Base-by-base conservation (phyloP, 2,888 invertebrate genomes). In the Prenolepis imparis region DNA sequence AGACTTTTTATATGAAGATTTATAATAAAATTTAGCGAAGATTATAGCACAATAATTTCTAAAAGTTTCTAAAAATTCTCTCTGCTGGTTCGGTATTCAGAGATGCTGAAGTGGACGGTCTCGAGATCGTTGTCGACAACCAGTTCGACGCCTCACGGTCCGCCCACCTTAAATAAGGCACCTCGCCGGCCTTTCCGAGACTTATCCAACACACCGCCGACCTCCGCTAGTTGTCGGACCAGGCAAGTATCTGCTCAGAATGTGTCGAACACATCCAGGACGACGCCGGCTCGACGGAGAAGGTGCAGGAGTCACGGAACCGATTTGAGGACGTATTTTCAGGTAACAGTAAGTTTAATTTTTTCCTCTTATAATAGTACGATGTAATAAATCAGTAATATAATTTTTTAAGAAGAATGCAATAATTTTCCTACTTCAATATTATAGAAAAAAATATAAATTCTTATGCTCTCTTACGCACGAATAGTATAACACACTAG, bases 41-140 rank as follows among this genome's bases (percentile, higher is more conserved):
- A 24, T 64, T 15, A 2, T 21, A 21, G 9, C 48, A 18, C 6
- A 18, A 57, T n/a, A 21, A 57, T 36, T 57, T 67, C n/a, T 21
- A n/a, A 21, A 66, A 41, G 32, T 21, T 68, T 81, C 15, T n/a
- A n/a, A n/a, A n/a, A n/a, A 41, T 39, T 74, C 48, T 41, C 64
- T 82, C 83, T 82, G 48, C 81, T 82, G 32, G 59, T 41, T 41
- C 48, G 48, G 24, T 39, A 39, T n/a, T 0, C 85, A 94, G 93
- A 93, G 84, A 94, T 94, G 94, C 92, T 94, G 86, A 94, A 94
- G 94, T 94, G 94, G 94, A 94, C 94, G 87, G 94, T 94, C 83
- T 94, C 94, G 85, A 94, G 94, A 90, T 94, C 94, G 61, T 91
- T 94, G 90, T 94, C 94, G 81, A 92, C 93, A 70, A 93, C 92